Percentiles rank a stretch among this genome's conserved stretches.
Evolutionary conservation across 2,113 vertebrate genomes (phyloP).

Genomic region (Silurus glanis): DNA sequence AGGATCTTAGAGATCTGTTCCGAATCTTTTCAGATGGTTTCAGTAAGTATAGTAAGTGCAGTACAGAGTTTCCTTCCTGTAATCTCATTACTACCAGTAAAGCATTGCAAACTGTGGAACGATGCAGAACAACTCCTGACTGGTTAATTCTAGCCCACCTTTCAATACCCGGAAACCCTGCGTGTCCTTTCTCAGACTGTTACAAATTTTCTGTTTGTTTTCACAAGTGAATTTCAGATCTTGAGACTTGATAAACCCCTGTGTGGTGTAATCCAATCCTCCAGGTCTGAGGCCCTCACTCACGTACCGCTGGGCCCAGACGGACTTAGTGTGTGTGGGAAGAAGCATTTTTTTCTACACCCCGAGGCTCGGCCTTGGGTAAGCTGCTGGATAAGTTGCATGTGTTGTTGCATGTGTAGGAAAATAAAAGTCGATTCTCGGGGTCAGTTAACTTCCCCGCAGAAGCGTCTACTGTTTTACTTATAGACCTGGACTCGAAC

Average conservation of each 20-base stretch:
- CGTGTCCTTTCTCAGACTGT: conserved; percentile 36
- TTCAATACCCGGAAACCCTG: not conserved
- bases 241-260: conserved; percentile 23
- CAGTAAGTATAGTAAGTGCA: conserved; percentile 16
- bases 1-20: not conserved
- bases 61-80: conserved; percentile 14
- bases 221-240: conserved; percentile 43
- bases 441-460: not conserved
- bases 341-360: not conserved
- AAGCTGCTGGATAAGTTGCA: conserved; percentile 31
- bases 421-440: conserved; percentile 5
- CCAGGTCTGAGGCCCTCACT: not conserved
- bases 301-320: not conserved
- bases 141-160: conserved; percentile 15
- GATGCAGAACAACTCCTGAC: conserved; percentile 23
- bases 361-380: conserved; percentile 7
- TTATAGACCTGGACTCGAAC: conserved; percentile 59
- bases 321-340: conserved; percentile 24
- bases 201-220: conserved; percentile 49
- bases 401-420: conserved; percentile 10
- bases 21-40: conserved; percentile 18
- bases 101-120: not conserved
- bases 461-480: conserved; percentile 53
- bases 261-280: conserved; percentile 29
- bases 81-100: conserved; percentile 19